Base-by-base conservation (phyloP, 2,888 invertebrate species). In the Yponomeuta plumbellus region DNA sequence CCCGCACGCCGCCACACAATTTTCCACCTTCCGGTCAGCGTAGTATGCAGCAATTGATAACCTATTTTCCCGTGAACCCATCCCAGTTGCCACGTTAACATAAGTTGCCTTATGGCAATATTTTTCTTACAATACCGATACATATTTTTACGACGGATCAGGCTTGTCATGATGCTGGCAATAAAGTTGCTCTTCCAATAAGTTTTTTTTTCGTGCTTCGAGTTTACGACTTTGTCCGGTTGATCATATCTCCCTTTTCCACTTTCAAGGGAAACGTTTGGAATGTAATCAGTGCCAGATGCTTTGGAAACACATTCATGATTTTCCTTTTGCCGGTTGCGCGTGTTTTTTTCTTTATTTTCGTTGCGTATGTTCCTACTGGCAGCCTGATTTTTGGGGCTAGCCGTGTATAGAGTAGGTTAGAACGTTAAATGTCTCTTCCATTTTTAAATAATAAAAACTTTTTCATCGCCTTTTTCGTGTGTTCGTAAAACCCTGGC, bases 121-220 rank as follows among this genome's bases (percentile, higher is more conserved):
- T 61, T 34, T 61, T 40, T 23, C 66, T 66, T 61, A 61, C 61
- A 61, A 66, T 61, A 22, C 61, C 66, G 66, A 66, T 66, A 66
- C 66, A 66, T 66, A 66, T 66, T 66, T 66, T 66, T 66, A 66
- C 66, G 66, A 66, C 23, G 61, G 66, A 61, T 61, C 66, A 61
- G 52, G 17, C 66, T 61, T 52, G 66, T 66, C 61, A 66, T 66
- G 65, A 65, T 39, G 39, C 21, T 65, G 59, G 65, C 58, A 65
- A 65, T 65, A 65, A 65, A 65, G 59, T 65, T 34, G 65, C 59
- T 58, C 34, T 17, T 65, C 65, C 65, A 65, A 65, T 65, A 65
- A 65, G 65, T 58, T 65, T 65, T 64, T 64, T 65, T 58, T 34
- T 65, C 59, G 65, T 34, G 26, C 23, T 65, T 65, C 57, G 56